Evolutionary conservation across 2,797 vertebrate genomes (phyloP).

Genomic region (Chrysolophus pictus): DNA sequence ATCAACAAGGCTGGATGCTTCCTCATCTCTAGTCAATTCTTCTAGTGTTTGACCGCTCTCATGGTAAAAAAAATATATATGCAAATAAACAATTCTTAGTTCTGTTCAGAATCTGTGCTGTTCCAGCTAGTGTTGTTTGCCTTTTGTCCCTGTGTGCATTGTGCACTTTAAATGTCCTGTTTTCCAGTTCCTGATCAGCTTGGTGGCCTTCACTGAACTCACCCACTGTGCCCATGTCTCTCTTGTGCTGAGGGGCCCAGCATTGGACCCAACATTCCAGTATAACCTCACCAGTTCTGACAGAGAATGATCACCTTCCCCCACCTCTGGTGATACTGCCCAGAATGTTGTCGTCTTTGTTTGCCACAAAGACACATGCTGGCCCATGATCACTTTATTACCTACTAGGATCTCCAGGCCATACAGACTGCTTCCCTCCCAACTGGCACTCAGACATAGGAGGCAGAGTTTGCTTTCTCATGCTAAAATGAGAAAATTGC

Average conservation of each 20-base stretch:
- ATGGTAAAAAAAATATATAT: background rate
- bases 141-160: background rate
- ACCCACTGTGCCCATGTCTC: background rate
- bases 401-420: too few relatives aligned
- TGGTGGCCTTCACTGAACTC: background rate
- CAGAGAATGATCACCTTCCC: background rate
- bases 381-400: background rate
- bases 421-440: background rate
- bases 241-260: background rate
- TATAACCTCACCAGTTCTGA: background rate
- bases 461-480: background rate
- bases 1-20: background rate
- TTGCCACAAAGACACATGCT: background rate
- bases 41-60: background rate
- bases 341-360: background rate
- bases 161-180: fast-evolving
- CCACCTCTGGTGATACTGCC: fast-evolving
- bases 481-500: background rate
- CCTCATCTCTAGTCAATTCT: background rate
- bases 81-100: background rate
- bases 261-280: background rate
- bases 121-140: background rate
- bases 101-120: background rate
- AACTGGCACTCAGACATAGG: background rate
- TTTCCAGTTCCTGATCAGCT: background rate